These are phyloP conservation scores for Acrocera orbiculus DNA, from an alignment of 2,888 invertebrate species.

Conservation along the genomic window DNA sequence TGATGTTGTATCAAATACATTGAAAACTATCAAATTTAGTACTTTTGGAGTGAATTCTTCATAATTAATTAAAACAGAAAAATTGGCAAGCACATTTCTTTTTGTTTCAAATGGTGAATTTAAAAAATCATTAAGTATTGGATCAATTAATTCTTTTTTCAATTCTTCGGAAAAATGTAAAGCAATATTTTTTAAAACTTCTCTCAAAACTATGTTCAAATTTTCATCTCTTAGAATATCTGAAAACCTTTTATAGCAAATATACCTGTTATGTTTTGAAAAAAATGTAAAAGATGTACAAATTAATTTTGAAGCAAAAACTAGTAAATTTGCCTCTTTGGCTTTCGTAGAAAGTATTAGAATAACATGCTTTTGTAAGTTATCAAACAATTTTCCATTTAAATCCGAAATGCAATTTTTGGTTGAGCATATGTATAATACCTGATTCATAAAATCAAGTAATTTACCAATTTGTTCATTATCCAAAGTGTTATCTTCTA, in stretches of 20 bases:
- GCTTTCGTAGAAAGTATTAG: too few relatives aligned
- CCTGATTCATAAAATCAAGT: conserved; percentile 19
- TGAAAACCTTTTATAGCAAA: conserved; percentile 36
- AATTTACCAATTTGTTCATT: conserved; percentile 17
- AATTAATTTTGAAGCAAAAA: too few relatives aligned
- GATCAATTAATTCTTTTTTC: conserved; percentile 1
- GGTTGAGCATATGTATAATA: conserved; percentile 18
- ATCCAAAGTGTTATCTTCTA: conserved; percentile 12
- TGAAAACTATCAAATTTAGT: conserved; percentile 19
- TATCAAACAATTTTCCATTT: too few relatives aligned
- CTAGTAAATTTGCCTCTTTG: too few relatives aligned
- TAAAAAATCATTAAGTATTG: conserved; percentile 2
- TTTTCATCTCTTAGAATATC: conserved; percentile 31
- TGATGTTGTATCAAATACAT: conserved; percentile 1
- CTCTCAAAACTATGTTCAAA: conserved; percentile 12
- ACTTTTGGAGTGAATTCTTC: conserved; percentile 21
- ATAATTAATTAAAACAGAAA: conserved; percentile 11
- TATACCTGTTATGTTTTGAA: too few relatives aligned
- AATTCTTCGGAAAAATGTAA: conserved; percentile 25
- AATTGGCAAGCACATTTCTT: conserved; percentile 1
- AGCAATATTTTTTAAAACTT: conserved; percentile 35
- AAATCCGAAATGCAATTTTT: too few relatives aligned
- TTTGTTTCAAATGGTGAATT: not conserved
- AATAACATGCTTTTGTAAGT: too few relatives aligned
- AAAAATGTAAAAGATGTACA: too few relatives aligned